These are phyloP conservation scores for Choloepus hoffmanni DNA, from an alignment of 2,113 vertebrate genomes.

Conservation along the genomic window DNA sequence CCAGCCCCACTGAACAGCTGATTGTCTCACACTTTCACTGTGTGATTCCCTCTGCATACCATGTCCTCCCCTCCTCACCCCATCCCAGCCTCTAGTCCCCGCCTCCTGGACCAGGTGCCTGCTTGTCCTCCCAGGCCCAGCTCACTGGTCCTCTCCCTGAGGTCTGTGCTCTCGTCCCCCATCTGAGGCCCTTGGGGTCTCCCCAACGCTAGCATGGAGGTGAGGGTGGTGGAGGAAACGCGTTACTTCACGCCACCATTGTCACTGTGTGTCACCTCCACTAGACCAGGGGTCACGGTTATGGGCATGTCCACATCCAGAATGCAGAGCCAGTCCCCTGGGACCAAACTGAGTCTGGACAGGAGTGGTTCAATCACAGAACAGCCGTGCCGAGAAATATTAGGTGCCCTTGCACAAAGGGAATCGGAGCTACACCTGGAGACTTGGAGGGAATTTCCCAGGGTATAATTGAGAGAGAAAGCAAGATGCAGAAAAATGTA, in stretches of 20 bases:
- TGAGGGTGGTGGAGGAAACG: neutral
- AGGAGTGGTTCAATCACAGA: neutral
- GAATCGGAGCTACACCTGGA: neutral
- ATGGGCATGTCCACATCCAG: neutral
- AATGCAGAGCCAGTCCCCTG: neutral
- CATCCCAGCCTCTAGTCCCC: too few species aligned
- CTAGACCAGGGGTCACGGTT: neutral
- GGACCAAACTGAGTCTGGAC: neutral
- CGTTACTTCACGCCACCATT: fast-evolving
- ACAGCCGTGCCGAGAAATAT: fast-evolving
- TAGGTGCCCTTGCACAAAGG: neutral
- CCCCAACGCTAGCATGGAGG: fast-evolving
- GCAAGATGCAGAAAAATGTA: neutral
- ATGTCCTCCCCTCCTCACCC: neutral
- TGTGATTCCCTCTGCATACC: neutral
- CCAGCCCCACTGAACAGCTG: neutral
- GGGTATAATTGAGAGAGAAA: neutral
- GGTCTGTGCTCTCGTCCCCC: too few species aligned
- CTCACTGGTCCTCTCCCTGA: neutral
- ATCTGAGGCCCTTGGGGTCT: neutral
- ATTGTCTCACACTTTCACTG: neutral
- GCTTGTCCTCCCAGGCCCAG: neutral
- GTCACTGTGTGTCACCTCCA: neutral
- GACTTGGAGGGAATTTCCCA: neutral
- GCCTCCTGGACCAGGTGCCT: neutral